Evolutionary conservation across 2,797 vertebrate species (phyloP), one percentile per base, ranked within the genome.

Genomic region (Tympanoctomys barrerae): DNA sequence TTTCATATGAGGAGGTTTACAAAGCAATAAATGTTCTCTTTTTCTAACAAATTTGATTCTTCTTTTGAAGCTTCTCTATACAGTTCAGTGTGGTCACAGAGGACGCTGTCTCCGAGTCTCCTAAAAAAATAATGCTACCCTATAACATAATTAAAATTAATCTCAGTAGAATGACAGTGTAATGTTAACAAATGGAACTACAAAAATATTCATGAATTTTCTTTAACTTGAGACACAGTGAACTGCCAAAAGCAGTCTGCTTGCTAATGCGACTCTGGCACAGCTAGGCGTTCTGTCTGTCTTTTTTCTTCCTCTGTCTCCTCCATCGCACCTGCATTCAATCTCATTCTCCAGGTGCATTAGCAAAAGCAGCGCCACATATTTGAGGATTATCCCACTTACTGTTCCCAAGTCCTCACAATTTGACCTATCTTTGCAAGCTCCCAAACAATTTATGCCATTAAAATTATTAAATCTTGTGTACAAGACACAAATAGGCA

Each of bases 1-100:
- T 71, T 78, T 68, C 42, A 64, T 71, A 87, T 13, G 33, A 57
- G 61, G 49, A 73, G 28, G 78, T 96, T 96, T 82, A 31, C 61
- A 92, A 59, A n/a, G 39, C 36, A 79, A 61, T 79, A 70, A 61
- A 61, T 89, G 12, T 12, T 61, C 5, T 62, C 71, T 95, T 75
- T 57, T 78, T 68, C 31, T 85, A 94, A 73, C 88, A 46, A 73
- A 73, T 89, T 75, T 75, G 5, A 73, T 33, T 94, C 5, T 33
- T 77, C 26, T 57, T 77, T 62, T 26, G 14, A 9, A 89, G 16
- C 5, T 14, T 87, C 31, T 88, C 80, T 13, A 86, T 68, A 95
- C 39, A 80, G 39, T 22, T 64, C 54, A 52, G 5, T 81, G 3
- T 64, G 7, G 77, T 66, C 54, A 86, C 11, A 49, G 11, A 93